Conservation (phyloP, 2,113 vertebrate genomes). For the Peromyscus leucopus region DNA sequence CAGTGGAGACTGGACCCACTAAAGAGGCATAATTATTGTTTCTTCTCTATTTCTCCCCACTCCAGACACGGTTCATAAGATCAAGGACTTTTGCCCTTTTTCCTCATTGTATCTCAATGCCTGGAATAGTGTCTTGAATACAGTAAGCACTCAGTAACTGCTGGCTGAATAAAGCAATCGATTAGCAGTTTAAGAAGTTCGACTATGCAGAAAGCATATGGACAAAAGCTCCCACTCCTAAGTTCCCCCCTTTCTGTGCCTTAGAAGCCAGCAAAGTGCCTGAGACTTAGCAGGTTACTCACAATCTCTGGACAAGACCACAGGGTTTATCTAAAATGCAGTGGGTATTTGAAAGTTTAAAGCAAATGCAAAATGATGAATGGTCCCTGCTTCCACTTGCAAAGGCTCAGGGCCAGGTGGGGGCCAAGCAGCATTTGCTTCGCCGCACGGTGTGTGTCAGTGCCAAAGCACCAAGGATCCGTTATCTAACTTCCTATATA, state of each 20-base stretch:
- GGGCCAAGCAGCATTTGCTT: neutral
- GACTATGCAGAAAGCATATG: neutral
- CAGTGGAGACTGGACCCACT: neutral
- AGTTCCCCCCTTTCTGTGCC: neutral
- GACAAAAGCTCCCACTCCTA: neutral
- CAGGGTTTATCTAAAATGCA: neutral
- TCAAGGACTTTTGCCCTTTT: neutral
- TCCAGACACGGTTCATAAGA: neutral
- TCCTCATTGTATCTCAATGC: neutral
- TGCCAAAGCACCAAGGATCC: conserved; percentile 33
- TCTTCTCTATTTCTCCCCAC: neutral
- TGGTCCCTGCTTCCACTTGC: conserved; percentile 43
- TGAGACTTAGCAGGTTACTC: neutral
- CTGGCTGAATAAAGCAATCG: neutral
- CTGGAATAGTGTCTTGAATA: neutral
- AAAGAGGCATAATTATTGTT: neutral
- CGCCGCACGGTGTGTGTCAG: neutral
- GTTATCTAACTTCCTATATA: neutral
- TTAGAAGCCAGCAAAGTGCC: neutral
- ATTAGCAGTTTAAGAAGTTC: neutral
- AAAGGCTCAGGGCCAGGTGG: neutral
- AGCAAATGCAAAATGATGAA: neutral
- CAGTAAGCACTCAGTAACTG: neutral
- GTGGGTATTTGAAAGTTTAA: conserved; percentile 7
- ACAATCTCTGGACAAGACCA: neutral